Evolutionary conservation across 2,113 vertebrate genomes (phyloP).

Genomic region (Noturus placidus): DNA sequence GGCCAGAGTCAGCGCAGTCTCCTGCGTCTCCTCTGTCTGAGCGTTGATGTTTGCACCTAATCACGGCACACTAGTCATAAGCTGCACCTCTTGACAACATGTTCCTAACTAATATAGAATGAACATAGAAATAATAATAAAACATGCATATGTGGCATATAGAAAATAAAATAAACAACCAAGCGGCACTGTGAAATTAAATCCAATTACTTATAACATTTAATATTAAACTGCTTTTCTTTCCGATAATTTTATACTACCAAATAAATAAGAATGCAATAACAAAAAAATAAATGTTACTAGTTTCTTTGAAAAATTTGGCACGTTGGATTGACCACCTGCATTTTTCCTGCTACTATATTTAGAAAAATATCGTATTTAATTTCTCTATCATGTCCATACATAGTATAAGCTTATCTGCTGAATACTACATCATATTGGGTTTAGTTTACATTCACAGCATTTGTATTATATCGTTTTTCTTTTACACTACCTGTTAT

Average conservation of each 20-base stretch:
- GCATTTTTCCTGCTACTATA: too few relatives aligned
- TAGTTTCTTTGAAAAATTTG: too few relatives aligned
- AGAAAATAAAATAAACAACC: not conserved
- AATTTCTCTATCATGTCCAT: too few relatives aligned
- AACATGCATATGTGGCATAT: too few relatives aligned
- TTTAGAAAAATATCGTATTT: too few relatives aligned
- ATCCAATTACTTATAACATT: not conserved
- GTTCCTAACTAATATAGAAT: not conserved
- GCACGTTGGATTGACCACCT: too few relatives aligned
- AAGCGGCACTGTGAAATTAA: not conserved
- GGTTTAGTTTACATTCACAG: too few relatives aligned
- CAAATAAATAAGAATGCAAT: not conserved
- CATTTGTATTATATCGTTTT: too few relatives aligned
- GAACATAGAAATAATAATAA: not conserved
- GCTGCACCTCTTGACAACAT: not conserved
- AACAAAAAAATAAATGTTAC: not conserved
- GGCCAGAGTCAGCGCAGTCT: slow-evolving; percentile 94
- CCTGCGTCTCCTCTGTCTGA: slow-evolving; percentile 98
- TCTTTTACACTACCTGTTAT: too few relatives aligned
- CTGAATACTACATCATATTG: too few relatives aligned
- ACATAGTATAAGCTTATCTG: too few relatives aligned
- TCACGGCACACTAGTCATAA: slow-evolving; percentile 1
- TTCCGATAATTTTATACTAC: not conserved
- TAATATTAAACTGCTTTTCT: not conserved
- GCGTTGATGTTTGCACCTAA: slow-evolving; percentile 98